Percentiles rank a stretch among this genome's conserved stretches.
Evolutionary conservation across 2,888 invertebrate genomes (phyloP).

Genomic region (Callimorpha dominula): DNA sequence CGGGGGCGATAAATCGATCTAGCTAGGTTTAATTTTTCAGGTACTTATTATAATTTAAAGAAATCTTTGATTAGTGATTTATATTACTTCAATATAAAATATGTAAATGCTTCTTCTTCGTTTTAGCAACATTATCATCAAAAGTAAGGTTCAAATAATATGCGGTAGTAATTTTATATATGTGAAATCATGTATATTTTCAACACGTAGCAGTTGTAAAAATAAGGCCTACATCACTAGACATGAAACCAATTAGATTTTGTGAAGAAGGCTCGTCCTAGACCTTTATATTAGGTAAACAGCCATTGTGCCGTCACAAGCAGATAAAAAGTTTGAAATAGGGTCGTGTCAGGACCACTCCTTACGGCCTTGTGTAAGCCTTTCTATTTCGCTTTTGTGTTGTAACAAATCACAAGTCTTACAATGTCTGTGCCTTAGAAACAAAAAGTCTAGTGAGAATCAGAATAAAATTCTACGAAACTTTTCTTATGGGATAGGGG

Average conservation of each 20-base stretch:
- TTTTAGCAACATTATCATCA: no score
- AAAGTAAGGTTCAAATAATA: no score
- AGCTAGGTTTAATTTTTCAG: no score
- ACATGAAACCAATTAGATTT: neutral
- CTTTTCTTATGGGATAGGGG: no score
- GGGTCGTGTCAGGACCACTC: neutral
- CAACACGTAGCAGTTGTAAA: neutral
- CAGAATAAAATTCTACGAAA: neutral
- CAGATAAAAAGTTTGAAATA: conserved; percentile 6
- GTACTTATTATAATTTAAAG: no score
- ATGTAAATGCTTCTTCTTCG: no score
- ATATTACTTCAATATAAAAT: no score
- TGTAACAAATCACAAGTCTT: neutral
- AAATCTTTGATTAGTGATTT: no score
- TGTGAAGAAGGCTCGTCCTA: neutral
- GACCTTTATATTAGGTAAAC: neutral
- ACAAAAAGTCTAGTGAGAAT: neutral
- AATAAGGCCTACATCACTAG: neutral
- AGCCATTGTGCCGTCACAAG: neutral
- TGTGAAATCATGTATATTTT: neutral
- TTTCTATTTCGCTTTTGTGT: neutral
- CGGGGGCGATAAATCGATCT: no score
- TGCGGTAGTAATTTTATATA: neutral
- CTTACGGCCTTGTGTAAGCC: neutral
- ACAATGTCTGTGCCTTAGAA: neutral